Evolutionary conservation across 2,113 vertebrate species (phyloP), one percentile per base, ranked within the genome.

Genomic region (Spea multiplicata): DNA sequence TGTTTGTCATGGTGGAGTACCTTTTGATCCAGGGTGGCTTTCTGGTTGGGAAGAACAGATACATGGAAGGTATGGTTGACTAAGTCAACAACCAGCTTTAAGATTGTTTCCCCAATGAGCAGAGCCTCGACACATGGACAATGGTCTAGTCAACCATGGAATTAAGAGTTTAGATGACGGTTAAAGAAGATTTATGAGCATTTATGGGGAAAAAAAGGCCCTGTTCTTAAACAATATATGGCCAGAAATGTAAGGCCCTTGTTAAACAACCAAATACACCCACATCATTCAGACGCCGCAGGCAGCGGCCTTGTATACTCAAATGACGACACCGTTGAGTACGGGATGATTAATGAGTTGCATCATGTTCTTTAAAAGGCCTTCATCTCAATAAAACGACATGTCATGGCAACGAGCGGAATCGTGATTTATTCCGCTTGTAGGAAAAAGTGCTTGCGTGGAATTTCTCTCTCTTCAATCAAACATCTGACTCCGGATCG

Each of bases 301-400:
- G 61, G 30, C 45, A n/a, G 66, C 10, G 46, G 67, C 67, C 47
- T n/a, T 16, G 46, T 50, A 8, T 50, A 50, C 47, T 50, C 1
- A 5, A 1, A 46, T 69, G 67, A 14, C 47, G 17, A 17, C 46
- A 14, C 46, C 49, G 46, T 17, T 50, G 5, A 8, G 47, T 6
- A n/a, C 12, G 5, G 14, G 10, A 7, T 70, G 67, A 70, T 70
- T 17, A 70, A 70, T 50, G 48, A 50, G 17, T 49, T 14, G 13
- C 67, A 50, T 17, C 8, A 48, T 16, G 50, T 50, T 70, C 67
- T 52, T n/a, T 47, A 64, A 14, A 50, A 9, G 47, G 48, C 14
- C 47, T 13, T 70, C 67, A 50, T 70, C 67, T 70, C 67, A 49
- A 17, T 50, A 16, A 52, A 16, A 70, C 50, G 67, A 70, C 50